These are phyloP conservation scores for Apistogramma diplotaenia DNA, from an alignment of 2,113 vertebrate genomes.

Conservation along the genomic window DNA sequence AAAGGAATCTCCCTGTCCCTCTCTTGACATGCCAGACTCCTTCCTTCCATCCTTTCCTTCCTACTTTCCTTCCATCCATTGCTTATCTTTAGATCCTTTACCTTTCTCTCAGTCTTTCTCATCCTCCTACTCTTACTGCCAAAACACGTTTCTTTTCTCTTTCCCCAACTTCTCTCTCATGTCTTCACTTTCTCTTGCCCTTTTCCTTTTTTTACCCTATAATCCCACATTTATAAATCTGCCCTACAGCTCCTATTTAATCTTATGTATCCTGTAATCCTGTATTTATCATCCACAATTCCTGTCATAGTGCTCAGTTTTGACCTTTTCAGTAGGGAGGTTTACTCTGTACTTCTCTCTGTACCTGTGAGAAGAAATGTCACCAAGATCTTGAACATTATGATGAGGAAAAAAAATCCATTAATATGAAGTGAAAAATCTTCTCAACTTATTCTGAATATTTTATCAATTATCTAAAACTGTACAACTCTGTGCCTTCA, in stretches of 20 bases:
- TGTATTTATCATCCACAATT: not conserved
- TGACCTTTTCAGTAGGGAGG: conserved; percentile 3
- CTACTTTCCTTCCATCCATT: not conserved
- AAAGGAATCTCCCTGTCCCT: not conserved
- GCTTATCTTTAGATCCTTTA: not conserved
- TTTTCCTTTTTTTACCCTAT: not conserved
- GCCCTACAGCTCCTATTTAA: not conserved
- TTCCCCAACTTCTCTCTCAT: not conserved
- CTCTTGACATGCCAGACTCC: not conserved
- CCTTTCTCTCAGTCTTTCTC: not conserved
- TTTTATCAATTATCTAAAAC: too few relatives aligned
- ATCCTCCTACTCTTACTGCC: not conserved
- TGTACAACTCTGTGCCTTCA: too few relatives aligned
- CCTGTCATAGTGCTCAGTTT: not conserved
- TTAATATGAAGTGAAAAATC: too few relatives aligned
- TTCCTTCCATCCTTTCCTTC: not conserved
- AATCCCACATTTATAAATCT: conserved; percentile 23
- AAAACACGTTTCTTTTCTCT: not conserved
- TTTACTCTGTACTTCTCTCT: not conserved
- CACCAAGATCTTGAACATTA: not conserved
- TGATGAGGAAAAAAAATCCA: not conserved
- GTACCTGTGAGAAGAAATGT: not conserved
- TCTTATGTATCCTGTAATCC: conserved; percentile 14
- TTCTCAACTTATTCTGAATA: too few relatives aligned
- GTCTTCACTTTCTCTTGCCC: not conserved